Evolutionary conservation across 2,797 vertebrate genomes (phyloP), one percentile per base, ranked within the genome.

Genomic region (Mionectes olivaceus): DNA sequence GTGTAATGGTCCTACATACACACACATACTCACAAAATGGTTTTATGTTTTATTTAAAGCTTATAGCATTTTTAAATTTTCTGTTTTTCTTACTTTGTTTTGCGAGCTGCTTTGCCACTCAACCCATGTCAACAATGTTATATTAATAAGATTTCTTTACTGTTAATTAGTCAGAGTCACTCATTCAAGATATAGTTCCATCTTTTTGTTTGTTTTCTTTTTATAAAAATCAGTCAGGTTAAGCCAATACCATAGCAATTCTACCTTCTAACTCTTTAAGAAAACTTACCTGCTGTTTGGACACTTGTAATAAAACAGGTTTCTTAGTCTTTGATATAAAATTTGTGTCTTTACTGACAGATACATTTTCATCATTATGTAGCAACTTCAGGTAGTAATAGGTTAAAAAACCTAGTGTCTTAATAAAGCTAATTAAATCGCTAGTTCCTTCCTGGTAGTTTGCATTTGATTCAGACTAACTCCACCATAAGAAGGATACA

Each of bases 1-100:
- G 46, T 94, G 71, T 57, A 94, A 82, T 93, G 68, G 89, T 93
- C 65, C 43, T 93, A 47, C 19, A 3, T 27, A 1, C 19, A 44
- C 24, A 63, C 32, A 44, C 25, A 59, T 13, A 70, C 69, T 87
- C 91, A 80, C 43, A 92, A 95, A 95, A 92, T 84, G 47, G 87
- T 97, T 97, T 97, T 95, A 97, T 97, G 92, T 98, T 97, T 98
- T 98, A 98, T 98, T 97, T 98, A 98, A 96, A 93, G 78, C 81
- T 91, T 95, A 83, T 69, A 89, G 88, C 18, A 5, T 94, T 97
- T 97, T 90, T 25, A 73, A 81, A 85, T 94, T 76, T 96, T 71
- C 83, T 89, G 43, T 89, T 96, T 93, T 78, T 49, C 56, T 95
- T 28, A 47, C 74, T 95, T 79, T 88, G 37, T 19, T 95, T 97